Percentiles rank a stretch among this genome's conserved stretches.
These are phyloP conservation scores for Synergus japonicus DNA, from an alignment of 2,888 invertebrate species.

Conservation along the genomic window DNA sequence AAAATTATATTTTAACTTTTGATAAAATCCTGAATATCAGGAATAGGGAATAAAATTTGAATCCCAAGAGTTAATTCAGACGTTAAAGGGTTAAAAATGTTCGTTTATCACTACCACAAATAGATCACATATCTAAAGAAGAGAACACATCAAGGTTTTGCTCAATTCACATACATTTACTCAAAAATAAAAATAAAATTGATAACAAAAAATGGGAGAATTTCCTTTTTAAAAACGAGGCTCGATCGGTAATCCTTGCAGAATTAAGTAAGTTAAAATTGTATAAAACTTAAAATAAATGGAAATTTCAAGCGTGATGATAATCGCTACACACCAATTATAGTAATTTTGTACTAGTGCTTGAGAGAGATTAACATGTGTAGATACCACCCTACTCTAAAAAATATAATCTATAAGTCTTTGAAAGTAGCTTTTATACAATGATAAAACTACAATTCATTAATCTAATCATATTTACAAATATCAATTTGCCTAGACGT, in stretches of 20 bases:
- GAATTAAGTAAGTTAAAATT: neutral
- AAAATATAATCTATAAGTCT: conserved; percentile 66
- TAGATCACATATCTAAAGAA: neutral
- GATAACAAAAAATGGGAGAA: neutral
- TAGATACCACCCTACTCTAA: conserved; percentile 55
- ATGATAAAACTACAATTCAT: conserved; percentile 56
- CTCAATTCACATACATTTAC: neutral
- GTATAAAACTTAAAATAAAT: conserved; percentile 19
- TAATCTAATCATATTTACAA: conserved; percentile 54
- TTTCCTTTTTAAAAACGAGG: no score
- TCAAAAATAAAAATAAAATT: neutral
- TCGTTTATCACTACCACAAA: neutral
- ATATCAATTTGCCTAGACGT: conserved; percentile 47
- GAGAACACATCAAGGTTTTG: neutral
- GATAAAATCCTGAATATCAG: no score
- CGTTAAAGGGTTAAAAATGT: neutral
- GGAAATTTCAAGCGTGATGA: conserved; percentile 35
- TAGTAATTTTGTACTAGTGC: conserved; percentile 64
- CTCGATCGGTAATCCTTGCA: neutral
- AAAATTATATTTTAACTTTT: no score
- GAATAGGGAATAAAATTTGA: no score
- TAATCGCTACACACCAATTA: conserved; percentile 53
- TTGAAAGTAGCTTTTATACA: conserved; percentile 60
- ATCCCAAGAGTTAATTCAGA: no score
- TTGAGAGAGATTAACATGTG: conserved; percentile 51